These are phyloP conservation scores for Oeneis ivallda DNA, from an alignment of 2,888 invertebrate genomes.

Conservation along the genomic window DNA sequence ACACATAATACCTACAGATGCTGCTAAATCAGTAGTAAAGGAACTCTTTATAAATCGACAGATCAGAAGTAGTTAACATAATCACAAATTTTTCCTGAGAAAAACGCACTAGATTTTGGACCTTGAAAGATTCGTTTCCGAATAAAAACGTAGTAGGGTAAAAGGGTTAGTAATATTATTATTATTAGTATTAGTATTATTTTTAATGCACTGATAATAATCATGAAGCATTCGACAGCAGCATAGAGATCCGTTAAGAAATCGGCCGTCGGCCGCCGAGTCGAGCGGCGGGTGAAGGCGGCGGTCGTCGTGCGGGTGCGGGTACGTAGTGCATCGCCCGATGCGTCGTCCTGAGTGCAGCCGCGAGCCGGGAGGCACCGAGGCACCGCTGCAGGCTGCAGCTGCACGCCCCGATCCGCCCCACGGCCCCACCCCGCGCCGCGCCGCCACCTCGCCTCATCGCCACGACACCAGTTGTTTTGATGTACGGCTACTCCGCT, in stretches of 20 bases:
- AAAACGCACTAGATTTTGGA: too few relatives aligned
- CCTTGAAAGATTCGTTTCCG: too few relatives aligned
- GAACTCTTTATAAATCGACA: too few relatives aligned
- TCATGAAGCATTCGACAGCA: neutral
- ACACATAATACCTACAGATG: too few relatives aligned
- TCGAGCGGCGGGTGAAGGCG: neutral
- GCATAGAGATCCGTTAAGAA: neutral
- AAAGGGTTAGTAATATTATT: too few relatives aligned
- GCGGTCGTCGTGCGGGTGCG: neutral
- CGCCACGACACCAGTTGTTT: conserved; percentile 71
- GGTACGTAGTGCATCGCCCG: conserved; percentile 35
- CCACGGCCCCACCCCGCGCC: conserved; percentile 54
- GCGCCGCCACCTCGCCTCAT: conserved; percentile 48
- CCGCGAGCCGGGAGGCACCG: conserved; percentile 66
- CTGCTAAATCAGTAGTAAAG: too few relatives aligned
- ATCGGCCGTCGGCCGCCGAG: neutral
- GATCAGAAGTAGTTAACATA: too few relatives aligned
- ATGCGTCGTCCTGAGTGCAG: conserved; percentile 43
- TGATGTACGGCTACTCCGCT: conserved; percentile 72
- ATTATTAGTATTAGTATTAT: too few relatives aligned
- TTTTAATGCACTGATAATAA: neutral
- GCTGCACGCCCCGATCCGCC: conserved; percentile 62
- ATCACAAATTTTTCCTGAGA: too few relatives aligned
- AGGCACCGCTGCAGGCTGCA: conserved; percentile 36
- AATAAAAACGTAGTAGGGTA: too few relatives aligned